Conservation (phyloP, 2,797 vertebrate genomes). For the Labroides dimidiatus region DNA sequence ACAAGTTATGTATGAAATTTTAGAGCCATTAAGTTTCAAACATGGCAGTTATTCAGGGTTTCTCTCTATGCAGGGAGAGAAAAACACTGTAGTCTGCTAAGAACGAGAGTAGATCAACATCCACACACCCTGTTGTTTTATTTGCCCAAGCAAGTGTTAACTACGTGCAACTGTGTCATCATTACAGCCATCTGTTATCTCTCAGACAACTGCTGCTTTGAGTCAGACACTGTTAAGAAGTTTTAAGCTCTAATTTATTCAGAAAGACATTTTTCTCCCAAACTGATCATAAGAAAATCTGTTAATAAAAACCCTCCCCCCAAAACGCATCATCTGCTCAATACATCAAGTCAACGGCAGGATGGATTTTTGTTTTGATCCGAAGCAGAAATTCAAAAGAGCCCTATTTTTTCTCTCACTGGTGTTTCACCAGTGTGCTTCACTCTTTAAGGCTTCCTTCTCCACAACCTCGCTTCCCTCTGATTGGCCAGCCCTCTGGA, state of each 20-base stretch:
- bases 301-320: too few species aligned
- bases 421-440: too few species aligned
- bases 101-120: slow-evolving; percentile 5
- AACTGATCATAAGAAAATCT: too few species aligned
- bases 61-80: background rate
- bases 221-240: slow-evolving; percentile 27
- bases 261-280: slow-evolving; percentile 17
- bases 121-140: slow-evolving; percentile 6
- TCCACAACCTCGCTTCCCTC: too few species aligned
- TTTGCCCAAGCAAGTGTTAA: slow-evolving; percentile 1
- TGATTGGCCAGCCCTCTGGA: too few species aligned
- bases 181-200: slow-evolving; percentile 36
- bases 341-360: too few species aligned
- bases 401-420: too few species aligned
- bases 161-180: slow-evolving; percentile 20
- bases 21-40: background rate
- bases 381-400: too few species aligned
- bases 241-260: slow-evolving; percentile 27
- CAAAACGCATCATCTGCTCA: too few species aligned
- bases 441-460: too few species aligned
- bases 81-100: slow-evolving; percentile 1
- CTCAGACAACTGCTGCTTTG: slow-evolving; percentile 25
- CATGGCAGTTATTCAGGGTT: background rate
- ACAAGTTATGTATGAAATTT: background rate
- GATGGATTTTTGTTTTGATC: too few species aligned